phyloP scores from a whole-genome alignment of 2,113 vertebrate genomes.

The Tachuris rubrigastra region DNA sequence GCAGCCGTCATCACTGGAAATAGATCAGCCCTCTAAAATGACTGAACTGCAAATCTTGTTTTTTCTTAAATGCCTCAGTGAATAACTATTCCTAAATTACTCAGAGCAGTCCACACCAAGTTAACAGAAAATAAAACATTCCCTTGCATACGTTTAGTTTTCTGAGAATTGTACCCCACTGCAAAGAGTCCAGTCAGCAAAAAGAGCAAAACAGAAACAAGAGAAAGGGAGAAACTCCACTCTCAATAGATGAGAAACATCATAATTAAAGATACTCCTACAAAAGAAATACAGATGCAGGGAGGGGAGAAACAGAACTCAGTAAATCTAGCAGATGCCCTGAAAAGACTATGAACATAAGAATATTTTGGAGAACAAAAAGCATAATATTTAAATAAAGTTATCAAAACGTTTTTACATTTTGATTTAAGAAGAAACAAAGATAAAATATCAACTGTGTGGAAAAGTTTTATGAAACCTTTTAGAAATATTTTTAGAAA shows the following conservation, averaged over 20 bases:
- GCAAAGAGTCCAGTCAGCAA: not conserved
- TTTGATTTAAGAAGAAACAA: not conserved
- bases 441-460: not conserved
- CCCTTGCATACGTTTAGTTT: not conserved
- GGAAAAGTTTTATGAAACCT: not conserved
- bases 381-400: not conserved
- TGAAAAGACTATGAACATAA: not conserved
- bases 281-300: not conserved
- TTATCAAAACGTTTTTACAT: not conserved
- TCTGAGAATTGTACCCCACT: not conserved
- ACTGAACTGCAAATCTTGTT: not conserved
- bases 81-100: not conserved
- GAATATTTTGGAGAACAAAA: not conserved
- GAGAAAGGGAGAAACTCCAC: not conserved
- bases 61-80: not conserved
- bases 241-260: not conserved
- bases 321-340: not conserved
- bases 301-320: not conserved
- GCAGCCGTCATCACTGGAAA: slow-evolving; percentile 25
- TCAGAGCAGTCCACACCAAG: not conserved
- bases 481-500: not conserved
- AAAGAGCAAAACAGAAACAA: not conserved
- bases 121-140: not conserved
- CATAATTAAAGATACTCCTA: not conserved
- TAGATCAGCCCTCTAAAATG: slow-evolving; percentile 21